Evolutionary conservation across 53 echinoderm and acorn worm species (phyloP).

Genomic region (Paracentrotus lividus): DNA sequence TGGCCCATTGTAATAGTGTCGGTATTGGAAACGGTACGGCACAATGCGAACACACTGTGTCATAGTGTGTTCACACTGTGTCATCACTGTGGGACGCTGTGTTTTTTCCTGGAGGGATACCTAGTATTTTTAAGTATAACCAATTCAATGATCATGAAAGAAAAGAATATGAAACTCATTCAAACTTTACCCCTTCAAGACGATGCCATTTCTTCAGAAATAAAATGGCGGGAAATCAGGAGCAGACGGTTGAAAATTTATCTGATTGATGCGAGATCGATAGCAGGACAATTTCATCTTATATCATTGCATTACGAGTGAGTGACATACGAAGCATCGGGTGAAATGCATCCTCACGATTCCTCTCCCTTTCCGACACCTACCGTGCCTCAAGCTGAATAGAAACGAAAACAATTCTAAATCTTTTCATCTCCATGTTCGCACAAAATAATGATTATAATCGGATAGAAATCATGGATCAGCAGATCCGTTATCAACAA

Average conservation of each 20-base stretch:
- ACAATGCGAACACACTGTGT: too few species aligned
- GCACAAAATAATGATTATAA: neutral
- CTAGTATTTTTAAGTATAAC: too few species aligned
- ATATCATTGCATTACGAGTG: neutral
- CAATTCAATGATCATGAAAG: neutral
- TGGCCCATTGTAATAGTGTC: too few species aligned
- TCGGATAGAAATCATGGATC: neutral
- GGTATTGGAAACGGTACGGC: too few species aligned
- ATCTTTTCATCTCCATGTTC: neutral
- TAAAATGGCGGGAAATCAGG: neutral
- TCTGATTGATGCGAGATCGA: neutral
- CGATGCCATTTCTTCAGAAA: neutral
- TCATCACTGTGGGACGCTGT: too few species aligned
- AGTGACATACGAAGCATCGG: neutral
- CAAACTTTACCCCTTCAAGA: neutral
- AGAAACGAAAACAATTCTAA: neutral
- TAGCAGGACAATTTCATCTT: neutral
- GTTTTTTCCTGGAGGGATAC: too few species aligned
- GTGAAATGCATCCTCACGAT: neutral
- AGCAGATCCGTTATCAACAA: neutral
- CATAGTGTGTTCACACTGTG: too few species aligned
- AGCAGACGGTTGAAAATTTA: neutral
- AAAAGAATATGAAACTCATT: neutral
- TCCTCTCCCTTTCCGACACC: neutral
- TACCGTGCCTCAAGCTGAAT: conserved; percentile 18